Base-by-base conservation (phyloP, 2,888 invertebrate species). In the Drosophila colorata region DNA sequence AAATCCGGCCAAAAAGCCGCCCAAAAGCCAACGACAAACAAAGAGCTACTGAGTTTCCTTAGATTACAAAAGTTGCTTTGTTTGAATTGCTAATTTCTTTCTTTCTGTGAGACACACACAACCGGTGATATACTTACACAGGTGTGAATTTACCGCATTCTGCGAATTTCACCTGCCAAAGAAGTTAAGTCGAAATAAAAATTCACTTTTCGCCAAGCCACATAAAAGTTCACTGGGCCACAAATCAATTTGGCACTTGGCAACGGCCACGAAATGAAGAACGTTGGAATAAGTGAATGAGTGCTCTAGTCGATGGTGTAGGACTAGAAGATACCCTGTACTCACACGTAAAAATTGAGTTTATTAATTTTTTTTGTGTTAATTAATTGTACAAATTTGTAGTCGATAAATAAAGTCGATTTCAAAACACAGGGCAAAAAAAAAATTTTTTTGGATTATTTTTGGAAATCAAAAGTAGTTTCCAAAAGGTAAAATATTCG, bases 191-290 rank as follows among this genome's bases (percentile, higher is more conserved):
- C 55, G 59, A 38, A 58, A 78, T 67, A 58, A 75, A 69, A 80
- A 68, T 78, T 71, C 78, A 73, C 85, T 82, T 81, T 82, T 38
- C 18, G 41, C 23, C 69, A 33, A n/a, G 47, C 69, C 72, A 41
- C 66, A 60, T 55, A 57, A 68, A 83, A 79, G 74, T 76, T 68
- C 5, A 55, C 28, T 61, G 53, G 59, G 71, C 80, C 80, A 74
- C 87, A 84, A 87, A 84, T 83, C 84, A 83, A 87, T 78, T 80
- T 80, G 38, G 44, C 59, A 59, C 65, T 70, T 71, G 61, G 74
- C 80, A 40, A 43, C 49, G 14, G n/a, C 67, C 48, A 43, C 49
- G 47, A 55, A 52, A 64, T 40, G 57, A 63, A 46, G 37, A 25
- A 41, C 46, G 67, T 46, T 58, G 25, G 41, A 59, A 63, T 70